Conservation (phyloP, 2,113 vertebrate genomes). For the Crocuta crocuta region DNA sequence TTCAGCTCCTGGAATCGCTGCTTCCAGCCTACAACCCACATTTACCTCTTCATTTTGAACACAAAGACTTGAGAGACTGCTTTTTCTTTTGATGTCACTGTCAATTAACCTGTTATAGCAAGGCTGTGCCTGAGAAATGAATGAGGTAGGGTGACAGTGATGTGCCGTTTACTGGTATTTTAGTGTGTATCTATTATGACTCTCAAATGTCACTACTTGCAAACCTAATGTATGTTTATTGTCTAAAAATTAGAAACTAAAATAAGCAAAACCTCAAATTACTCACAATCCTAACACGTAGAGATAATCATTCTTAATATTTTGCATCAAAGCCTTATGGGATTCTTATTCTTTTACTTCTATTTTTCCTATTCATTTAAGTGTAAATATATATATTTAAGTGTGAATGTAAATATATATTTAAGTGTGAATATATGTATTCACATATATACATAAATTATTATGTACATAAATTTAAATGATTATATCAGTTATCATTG, state of each 20-base stretch:
- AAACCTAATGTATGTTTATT: not conserved
- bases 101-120: slow-evolving; percentile 36
- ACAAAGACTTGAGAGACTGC: not conserved
- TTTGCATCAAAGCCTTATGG: not conserved
- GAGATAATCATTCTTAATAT: not conserved
- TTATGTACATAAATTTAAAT: not conserved
- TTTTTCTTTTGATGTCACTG: slow-evolving; percentile 42
- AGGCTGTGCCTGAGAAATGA: not conserved
- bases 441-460: not conserved
- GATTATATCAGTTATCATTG: not conserved
- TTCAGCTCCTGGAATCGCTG: not conserved
- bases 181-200: not conserved
- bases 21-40: not conserved
- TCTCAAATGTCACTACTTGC: not conserved
- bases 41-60: not conserved
- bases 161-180: not conserved
- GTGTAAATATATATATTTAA: not conserved
- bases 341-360: not conserved
- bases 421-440: not conserved
- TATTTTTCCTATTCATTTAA: not conserved
- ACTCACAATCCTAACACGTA: not conserved
- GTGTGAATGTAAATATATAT: too few relatives aligned
- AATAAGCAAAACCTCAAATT: not conserved
- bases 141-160: not conserved
- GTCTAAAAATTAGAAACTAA: slow-evolving; percentile 3